Base-by-base conservation (phyloP, 2,888 invertebrate species). In the Fabriciana adippe region DNA sequence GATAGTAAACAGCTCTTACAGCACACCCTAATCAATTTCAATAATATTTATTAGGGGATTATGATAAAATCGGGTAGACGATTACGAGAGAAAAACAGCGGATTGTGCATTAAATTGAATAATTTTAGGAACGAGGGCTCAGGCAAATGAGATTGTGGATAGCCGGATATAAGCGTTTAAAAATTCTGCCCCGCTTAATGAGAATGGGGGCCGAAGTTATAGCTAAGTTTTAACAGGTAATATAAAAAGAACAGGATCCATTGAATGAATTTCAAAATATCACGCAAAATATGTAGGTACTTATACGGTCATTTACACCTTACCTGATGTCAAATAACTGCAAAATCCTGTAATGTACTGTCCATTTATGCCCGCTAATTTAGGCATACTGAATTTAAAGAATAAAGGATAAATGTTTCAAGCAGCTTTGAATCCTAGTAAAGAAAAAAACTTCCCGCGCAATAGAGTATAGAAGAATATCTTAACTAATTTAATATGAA, bases 91-190 rank as follows among this genome's bases (percentile, higher is more conserved):
- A 81, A 86, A 86, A 86, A 81, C 77, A 71, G 81, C 76, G 80
- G 81, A 81, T 83, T 84, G 81, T 79, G 82, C 84, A 81, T 85
- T 82, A 88, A 87, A 89, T 89, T 88, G 88, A 88, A 86, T 87
- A 87, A 89, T 86, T 82, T 78, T 75, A 77, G 73, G 74, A 73
- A 68, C 77, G 82, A 80, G 77, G 83, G 86, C 81, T 85, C 79
- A 77, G 71, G 76, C 74, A 80, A 88, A 89, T 87, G 83, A 85
- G 86, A 85, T 85, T 79, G 78, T 66, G 82, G 85, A 82, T 84
- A 86, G 79, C 82, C 76, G 73, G 76, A 78, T 77, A 50, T 61
- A 51, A 76, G 76, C 78, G 78, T 80, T 79, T 76, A 75, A 79
- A 83, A 83, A 82, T 80, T 78, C 65, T 65, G 65, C 70, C 72